These are phyloP conservation scores for Drosophila lacertosa DNA, from an alignment of 1,140 invertebrate species.

Conservation along the genomic window DNA sequence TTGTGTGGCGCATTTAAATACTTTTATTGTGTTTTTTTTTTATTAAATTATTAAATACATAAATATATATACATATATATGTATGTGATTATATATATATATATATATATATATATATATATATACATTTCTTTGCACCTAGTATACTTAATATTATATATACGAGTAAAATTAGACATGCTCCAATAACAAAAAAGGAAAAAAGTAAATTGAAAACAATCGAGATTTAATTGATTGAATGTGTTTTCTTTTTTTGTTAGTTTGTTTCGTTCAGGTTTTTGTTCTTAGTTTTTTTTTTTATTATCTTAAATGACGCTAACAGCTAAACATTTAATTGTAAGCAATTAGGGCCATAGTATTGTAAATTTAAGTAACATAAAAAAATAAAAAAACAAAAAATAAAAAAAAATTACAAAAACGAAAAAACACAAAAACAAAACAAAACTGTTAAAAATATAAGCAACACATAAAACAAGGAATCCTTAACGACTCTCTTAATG, in stretches of 20 bases:
- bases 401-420: conserved; percentile 18
- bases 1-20: conserved; percentile 28
- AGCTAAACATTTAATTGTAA: conserved; percentile 52
- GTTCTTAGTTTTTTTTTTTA: conserved; percentile 53
- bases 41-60: conserved; percentile 2
- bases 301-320: conserved; percentile 37
- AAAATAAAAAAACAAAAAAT: conserved; percentile 18
- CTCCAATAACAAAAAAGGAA: conserved; percentile 13
- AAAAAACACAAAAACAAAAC: conserved; percentile 17
- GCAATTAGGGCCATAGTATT: conserved; percentile 62
- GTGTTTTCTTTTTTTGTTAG: conserved; percentile 26
- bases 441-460: conserved; percentile 48
- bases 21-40: conserved; percentile 8
- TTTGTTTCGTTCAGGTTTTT: conserved; percentile 31
- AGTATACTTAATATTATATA: conserved; percentile 44
- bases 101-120: conserved; percentile 8
- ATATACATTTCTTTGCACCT: conserved; percentile 43
- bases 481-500: conserved; percentile 81
- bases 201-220: conserved; percentile 13
- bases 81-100: conserved; percentile 8
- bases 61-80: conserved; percentile 19
- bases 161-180: conserved; percentile 27
- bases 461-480: conserved; percentile 56
- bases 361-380: conserved; percentile 37
- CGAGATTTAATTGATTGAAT: conserved; percentile 29